Conservation (phyloP, 2,888 invertebrate species). For the Tridacna crocea region DNA sequence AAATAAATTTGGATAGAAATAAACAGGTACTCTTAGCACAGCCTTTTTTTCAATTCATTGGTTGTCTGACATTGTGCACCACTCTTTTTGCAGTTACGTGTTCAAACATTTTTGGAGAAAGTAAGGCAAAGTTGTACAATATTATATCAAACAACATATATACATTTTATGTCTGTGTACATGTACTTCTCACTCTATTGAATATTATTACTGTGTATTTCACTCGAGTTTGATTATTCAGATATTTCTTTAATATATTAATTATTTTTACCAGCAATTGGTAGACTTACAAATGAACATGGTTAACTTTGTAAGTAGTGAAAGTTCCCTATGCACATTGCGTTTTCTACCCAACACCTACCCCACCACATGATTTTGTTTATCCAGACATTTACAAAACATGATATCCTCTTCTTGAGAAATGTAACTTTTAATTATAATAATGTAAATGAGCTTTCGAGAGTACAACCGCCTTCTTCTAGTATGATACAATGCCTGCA, state of each 20-base stretch:
- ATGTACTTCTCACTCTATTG: not conserved
- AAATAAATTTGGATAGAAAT: too few relatives aligned
- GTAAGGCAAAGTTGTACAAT: slow-evolving; percentile 2
- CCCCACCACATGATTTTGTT: not conserved
- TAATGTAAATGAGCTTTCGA: too few relatives aligned
- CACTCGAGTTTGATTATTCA: not conserved
- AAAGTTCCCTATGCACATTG: not conserved
- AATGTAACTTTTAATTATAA: too few relatives aligned
- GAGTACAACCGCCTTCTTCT: too few relatives aligned
- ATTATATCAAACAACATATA: not conserved
- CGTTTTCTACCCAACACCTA: not conserved
- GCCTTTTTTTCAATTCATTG: too few relatives aligned
- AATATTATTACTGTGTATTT: not conserved
- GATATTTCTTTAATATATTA: not conserved
- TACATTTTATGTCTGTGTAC: not conserved
- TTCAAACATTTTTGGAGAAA: not conserved
- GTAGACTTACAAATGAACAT: slow-evolving; percentile 26
- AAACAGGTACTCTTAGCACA: too few relatives aligned
- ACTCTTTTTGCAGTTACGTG: not conserved
- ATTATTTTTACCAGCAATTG: slow-evolving; percentile 15
- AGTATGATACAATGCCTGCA: too few relatives aligned
- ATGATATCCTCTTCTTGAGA: too few relatives aligned
- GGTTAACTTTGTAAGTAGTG: slow-evolving; percentile 32
- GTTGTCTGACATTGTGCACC: too few relatives aligned
- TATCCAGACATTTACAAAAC: not conserved